phyloP scores from a whole-genome alignment of 2,888 invertebrate species.

The Melanotus villosus region DNA sequence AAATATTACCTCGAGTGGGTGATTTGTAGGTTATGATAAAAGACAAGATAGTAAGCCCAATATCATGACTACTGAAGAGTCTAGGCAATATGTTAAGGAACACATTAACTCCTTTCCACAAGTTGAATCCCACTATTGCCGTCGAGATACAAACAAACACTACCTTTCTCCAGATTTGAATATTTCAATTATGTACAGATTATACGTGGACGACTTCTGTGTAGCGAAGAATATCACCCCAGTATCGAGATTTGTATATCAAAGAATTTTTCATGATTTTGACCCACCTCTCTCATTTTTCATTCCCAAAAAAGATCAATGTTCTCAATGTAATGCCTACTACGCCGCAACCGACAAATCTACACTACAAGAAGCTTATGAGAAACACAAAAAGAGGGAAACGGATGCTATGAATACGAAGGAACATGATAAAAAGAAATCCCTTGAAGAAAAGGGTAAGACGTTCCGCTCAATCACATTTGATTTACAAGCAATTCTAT shows the following conservation, averaged over 20 bases:
- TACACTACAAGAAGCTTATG: slow-evolving; percentile 5
- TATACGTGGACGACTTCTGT: neutral
- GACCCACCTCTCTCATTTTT: neutral
- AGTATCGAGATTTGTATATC: neutral
- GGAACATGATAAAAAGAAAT: slow-evolving; percentile 6
- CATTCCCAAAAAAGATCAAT: neutral
- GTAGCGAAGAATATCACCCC: neutral
- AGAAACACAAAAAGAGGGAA: slow-evolving; percentile 10
- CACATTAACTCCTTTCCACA: neutral
- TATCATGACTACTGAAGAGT: neutral
- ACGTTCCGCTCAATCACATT: slow-evolving; percentile 7
- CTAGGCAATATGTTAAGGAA: slow-evolving; percentile 1
- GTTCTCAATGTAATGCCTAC: neutral
- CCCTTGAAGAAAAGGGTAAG: slow-evolving; percentile 1
- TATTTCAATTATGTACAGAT: slow-evolving; percentile 12
- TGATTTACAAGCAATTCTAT: slow-evolving; percentile 15
- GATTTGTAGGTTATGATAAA: neutral
- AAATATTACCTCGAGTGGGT: neutral
- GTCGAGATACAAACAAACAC: neutral
- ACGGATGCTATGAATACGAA: slow-evolving; percentile 1
- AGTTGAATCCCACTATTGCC: slow-evolving; percentile 1
- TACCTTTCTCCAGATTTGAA: slow-evolving; percentile 9
- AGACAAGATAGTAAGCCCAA: neutral
- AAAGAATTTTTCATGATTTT: neutral
- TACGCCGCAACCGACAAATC: neutral